phyloP scores from a whole-genome alignment of 2,888 invertebrate genomes.

The Drosophila atripex region DNA sequence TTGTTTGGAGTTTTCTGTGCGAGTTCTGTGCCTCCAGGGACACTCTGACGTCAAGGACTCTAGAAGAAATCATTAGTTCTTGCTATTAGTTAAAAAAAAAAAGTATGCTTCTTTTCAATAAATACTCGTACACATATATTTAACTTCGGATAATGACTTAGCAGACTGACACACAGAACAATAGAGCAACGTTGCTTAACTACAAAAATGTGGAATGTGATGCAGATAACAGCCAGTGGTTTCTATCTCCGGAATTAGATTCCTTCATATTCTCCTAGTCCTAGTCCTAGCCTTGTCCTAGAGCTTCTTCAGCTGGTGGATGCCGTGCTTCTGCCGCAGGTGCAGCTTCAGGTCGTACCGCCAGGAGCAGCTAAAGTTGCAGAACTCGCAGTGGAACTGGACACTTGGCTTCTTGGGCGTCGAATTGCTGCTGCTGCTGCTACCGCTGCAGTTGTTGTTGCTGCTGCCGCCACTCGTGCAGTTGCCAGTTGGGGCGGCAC shows the following conservation, averaged over 20 bases:
- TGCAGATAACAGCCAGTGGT: constrained; percentile 34
- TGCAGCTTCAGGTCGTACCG: constrained; percentile 84
- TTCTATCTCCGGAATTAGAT: constrained; percentile 34
- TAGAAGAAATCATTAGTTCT: constrained; percentile 20
- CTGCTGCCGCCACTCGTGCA: constrained; percentile 18
- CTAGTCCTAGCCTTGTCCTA: constrained; percentile 46
- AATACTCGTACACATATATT: constrained; percentile 78
- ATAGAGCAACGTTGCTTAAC: constrained; percentile 44
- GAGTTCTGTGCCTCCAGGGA: background rate
- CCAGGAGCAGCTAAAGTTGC: constrained; percentile 83
- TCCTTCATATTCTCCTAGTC: constrained; percentile 6
- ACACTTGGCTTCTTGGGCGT: constrained; percentile 74
- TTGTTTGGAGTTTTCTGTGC: background rate
- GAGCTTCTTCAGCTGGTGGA: constrained; percentile 83
- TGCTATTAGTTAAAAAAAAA: constrained; percentile 29
- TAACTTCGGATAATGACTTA: constrained; percentile 71
- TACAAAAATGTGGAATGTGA: constrained; percentile 21
- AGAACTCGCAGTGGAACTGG: constrained; percentile 83
- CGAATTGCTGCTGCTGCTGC: constrained; percentile 19
- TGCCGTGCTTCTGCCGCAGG: constrained; percentile 84
- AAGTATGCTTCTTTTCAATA: constrained; percentile 66
- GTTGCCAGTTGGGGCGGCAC: constrained; percentile 33
- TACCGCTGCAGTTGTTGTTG: too few species aligned
- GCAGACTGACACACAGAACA: constrained; percentile 57
- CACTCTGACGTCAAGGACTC: constrained; percentile 14